Conservation (phyloP, 2,797 vertebrate genomes). For the Acropternis orthonyx region DNA sequence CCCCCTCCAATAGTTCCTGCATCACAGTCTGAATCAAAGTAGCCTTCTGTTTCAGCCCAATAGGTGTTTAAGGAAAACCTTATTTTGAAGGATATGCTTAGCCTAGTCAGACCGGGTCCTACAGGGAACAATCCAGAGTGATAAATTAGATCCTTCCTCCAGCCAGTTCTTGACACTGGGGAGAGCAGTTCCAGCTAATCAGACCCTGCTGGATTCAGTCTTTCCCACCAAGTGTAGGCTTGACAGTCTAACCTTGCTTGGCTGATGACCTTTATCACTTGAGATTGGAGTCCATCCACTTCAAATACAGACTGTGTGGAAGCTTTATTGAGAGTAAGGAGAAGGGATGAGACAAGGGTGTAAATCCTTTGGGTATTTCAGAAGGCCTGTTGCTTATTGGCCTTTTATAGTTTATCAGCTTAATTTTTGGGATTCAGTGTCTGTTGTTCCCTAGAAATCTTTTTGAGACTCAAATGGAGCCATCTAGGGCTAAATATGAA, state of each 20-base stretch:
- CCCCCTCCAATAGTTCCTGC: not conserved
- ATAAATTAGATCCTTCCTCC: not conserved
- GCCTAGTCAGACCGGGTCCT: not conserved
- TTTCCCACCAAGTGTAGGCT: not conserved
- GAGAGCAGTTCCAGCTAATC: not conserved
- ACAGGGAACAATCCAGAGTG: not conserved
- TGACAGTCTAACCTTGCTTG: not conserved
- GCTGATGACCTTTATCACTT: not conserved
- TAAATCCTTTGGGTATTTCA: not conserved
- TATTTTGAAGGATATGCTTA: not conserved
- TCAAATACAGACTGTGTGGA: not conserved
- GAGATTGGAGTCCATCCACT: not conserved
- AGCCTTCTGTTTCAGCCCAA: not conserved
- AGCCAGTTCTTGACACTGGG: not conserved
- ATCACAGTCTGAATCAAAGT: not conserved
- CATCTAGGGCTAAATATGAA: not conserved
- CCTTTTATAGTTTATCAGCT: not conserved
- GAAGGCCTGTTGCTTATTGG: not conserved
- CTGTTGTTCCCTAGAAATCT: not conserved
- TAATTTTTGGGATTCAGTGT: not conserved
- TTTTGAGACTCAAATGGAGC: not conserved
- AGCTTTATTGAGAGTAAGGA: not conserved
- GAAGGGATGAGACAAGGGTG: not conserved
- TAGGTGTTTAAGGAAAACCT: not conserved
- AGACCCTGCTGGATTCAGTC: not conserved